Conservation (phyloP, 2,113 vertebrate genomes). For the Kobus ellipsiprymnus region DNA sequence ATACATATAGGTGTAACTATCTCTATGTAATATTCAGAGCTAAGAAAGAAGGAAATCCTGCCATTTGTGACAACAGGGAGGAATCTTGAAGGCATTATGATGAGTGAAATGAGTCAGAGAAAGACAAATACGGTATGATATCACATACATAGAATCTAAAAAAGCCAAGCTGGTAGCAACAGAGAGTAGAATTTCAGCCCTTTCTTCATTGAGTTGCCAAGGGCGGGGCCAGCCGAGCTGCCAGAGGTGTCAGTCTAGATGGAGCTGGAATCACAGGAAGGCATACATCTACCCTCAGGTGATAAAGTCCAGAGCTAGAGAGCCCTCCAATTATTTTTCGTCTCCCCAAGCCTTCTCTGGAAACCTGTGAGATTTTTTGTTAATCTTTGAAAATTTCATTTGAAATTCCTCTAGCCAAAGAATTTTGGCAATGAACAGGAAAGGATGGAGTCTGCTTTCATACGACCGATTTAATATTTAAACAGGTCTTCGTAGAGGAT, state of each 20-base stretch:
- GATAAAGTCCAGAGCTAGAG: constrained; percentile 69
- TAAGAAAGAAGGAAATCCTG: neutral
- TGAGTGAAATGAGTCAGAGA: neutral
- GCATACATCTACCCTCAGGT: constrained; percentile 71
- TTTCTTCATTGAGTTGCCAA: neutral
- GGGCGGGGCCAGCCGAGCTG: constrained; percentile 53
- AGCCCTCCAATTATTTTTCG: constrained; percentile 71
- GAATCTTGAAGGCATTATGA: neutral
- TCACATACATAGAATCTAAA: neutral
- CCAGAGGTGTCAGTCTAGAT: constrained; percentile 65
- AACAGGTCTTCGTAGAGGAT: neutral
- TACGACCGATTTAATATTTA: neutral
- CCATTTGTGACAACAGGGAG: neutral
- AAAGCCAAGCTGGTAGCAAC: neutral
- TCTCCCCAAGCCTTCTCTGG: neutral
- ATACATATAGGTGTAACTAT: neutral
- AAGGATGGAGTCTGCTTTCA: neutral
- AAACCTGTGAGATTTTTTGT: neutral
- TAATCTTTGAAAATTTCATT: neutral
- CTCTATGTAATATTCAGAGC: neutral
- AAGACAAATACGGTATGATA: neutral
- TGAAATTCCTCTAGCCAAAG: neutral
- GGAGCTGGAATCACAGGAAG: constrained; percentile 74
- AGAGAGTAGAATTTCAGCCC: neutral
- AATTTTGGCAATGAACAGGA: neutral